These are phyloP conservation scores for Zhuqinia jingwanae DNA, from an alignment of 2,888 invertebrate genomes.

Conservation along the genomic window DNA sequence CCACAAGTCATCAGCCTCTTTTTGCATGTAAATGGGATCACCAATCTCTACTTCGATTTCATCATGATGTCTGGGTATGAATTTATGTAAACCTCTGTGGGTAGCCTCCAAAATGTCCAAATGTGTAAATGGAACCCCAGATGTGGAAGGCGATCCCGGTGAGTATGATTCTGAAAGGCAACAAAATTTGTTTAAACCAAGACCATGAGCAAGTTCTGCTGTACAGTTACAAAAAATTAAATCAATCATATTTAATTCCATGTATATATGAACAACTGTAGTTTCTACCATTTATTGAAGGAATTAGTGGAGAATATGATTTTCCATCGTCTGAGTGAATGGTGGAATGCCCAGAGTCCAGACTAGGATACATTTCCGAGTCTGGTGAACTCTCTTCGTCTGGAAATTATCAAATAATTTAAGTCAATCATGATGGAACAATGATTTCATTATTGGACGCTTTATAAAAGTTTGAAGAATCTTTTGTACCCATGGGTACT, in stretches of 20 bases:
- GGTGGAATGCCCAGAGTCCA: slow-evolving; percentile 95
- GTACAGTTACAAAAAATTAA: too few relatives aligned
- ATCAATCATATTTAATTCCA: too few relatives aligned
- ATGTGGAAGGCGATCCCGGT: slow-evolving; percentile 84
- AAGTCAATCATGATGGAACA: too few relatives aligned
- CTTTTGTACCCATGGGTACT: slow-evolving; percentile 73
- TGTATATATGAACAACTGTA: too few relatives aligned
- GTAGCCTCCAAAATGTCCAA: slow-evolving; percentile 95
- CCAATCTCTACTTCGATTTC: slow-evolving; percentile 98
- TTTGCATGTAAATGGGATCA: slow-evolving; percentile 97
- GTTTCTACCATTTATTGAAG: slow-evolving; percentile 83
- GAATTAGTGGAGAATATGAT: slow-evolving; percentile 90
- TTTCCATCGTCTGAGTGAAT: slow-evolving; percentile 93
- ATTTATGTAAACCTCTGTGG: slow-evolving; percentile 97
- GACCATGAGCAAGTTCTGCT: too few relatives aligned
- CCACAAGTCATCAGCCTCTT: slow-evolving; percentile 98
- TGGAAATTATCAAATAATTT: too few relatives aligned
- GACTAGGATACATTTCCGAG: slow-evolving; percentile 88
- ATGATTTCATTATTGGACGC: too few relatives aligned
- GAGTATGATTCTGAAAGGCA: slow-evolving; percentile 82
- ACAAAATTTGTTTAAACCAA: too few relatives aligned
- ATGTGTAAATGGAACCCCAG: slow-evolving; percentile 90
- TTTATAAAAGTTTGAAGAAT: not conserved
- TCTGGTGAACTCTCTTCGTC: slow-evolving; percentile 89
- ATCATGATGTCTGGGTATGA: slow-evolving; percentile 96